phyloP scores from a whole-genome alignment of 2,797 vertebrate species.

The Saguinus oedipus region DNA sequence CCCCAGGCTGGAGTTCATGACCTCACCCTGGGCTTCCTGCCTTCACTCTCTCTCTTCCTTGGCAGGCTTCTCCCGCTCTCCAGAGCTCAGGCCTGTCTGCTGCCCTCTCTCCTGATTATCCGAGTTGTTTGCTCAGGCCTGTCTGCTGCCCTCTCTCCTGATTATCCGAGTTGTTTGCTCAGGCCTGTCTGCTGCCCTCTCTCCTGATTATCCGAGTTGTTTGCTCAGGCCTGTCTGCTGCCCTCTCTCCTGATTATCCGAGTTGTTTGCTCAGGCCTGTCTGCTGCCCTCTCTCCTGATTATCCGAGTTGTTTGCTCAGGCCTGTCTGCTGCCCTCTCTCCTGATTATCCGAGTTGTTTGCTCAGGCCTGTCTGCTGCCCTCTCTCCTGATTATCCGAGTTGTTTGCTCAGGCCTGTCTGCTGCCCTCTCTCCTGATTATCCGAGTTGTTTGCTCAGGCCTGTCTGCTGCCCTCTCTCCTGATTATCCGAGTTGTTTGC shows the following conservation, averaged over 20 bases:
- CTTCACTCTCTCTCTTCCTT: background rate
- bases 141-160: too few relatives aligned
- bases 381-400: background rate
- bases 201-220: too few relatives aligned
- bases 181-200: too few relatives aligned
- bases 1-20: background rate
- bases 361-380: background rate
- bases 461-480: too few relatives aligned
- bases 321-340: too few relatives aligned
- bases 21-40: background rate
- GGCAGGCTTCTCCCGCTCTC: background rate
- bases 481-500: background rate
- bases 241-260: too few relatives aligned
- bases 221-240: too few relatives aligned
- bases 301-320: background rate
- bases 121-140: background rate
- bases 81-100: background rate
- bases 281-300: background rate
- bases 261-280: background rate
- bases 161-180: background rate
- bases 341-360: too few relatives aligned
- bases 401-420: background rate
- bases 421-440: too few relatives aligned
- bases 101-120: background rate
- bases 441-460: background rate